phyloP scores from a whole-genome alignment of 2,113 vertebrate species.

The Pycnonotus jocosus region DNA sequence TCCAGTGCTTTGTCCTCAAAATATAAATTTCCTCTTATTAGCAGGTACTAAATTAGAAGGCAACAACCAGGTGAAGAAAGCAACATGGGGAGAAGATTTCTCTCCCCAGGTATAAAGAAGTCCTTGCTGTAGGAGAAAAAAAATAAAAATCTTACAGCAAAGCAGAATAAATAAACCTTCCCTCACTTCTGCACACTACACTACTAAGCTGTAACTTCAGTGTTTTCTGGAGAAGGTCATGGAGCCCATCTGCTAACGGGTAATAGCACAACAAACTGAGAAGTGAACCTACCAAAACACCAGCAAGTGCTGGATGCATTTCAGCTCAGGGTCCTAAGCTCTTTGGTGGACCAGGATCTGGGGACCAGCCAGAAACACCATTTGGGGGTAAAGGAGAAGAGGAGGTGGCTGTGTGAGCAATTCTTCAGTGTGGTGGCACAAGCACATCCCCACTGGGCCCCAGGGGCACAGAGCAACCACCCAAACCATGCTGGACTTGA shows the following conservation, averaged over 20 bases:
- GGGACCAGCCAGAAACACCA: background rate
- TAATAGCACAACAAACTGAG: background rate
- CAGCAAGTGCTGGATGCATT: background rate
- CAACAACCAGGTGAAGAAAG: background rate
- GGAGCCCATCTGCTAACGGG: background rate
- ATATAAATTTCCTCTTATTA: background rate
- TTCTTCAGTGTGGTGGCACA: background rate
- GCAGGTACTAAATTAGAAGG: background rate
- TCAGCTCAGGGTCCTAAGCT: background rate
- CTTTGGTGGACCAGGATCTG: background rate
- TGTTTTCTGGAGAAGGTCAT: background rate
- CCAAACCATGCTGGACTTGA: background rate
- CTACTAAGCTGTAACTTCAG: background rate
- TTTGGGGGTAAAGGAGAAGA: accelerated
- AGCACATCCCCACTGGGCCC: background rate
- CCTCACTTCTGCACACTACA: background rate
- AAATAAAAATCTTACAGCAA: background rate
- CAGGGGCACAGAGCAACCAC: accelerated
- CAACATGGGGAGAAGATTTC: background rate
- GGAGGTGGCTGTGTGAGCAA: background rate
- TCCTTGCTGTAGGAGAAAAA: accelerated
- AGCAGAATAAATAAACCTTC: background rate
- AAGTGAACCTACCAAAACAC: background rate
- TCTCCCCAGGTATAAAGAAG: background rate
- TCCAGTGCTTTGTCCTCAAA: background rate